A percentile compares a stretch with the other conserved stretches of the same genome.
Evolutionary conservation across 2,797 vertebrate species (phyloP).

Genomic region (Acanthis flammea): DNA sequence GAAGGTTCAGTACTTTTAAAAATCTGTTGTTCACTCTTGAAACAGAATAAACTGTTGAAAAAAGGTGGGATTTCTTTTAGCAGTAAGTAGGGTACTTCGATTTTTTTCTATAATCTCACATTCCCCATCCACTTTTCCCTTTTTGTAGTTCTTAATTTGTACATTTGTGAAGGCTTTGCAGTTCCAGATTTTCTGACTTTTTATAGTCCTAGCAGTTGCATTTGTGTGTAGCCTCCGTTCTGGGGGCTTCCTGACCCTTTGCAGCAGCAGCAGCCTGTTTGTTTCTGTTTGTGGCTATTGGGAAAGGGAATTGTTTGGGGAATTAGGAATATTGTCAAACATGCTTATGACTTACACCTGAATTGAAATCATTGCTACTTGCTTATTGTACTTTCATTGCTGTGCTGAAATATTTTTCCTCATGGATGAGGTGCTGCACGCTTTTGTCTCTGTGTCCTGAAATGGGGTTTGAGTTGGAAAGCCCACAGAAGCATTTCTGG

Average conservation of each 20-base stretch:
- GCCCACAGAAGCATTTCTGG: neutral
- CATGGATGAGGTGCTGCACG: fast-evolving
- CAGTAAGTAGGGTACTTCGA: neutral
- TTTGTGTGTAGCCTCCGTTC: neutral
- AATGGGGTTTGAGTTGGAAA: neutral
- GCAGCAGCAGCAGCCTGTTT: neutral
- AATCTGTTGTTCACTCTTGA: neutral
- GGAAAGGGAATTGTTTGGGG: neutral
- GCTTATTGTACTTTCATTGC: neutral
- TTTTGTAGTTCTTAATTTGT: neutral
- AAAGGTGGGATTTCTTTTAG: neutral
- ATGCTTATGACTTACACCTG: neutral
- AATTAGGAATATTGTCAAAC: neutral
- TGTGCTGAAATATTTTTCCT: neutral
- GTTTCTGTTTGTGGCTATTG: neutral
- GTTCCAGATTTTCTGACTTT: neutral
- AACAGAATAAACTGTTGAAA: neutral
- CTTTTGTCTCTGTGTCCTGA: neutral
- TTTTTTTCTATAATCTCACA: neutral
- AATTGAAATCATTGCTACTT: neutral
- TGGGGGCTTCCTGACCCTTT: neutral
- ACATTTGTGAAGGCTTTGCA: neutral
- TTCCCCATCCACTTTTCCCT: neutral
- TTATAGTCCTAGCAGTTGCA: neutral
- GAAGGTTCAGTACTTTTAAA: neutral